phyloP scores from a whole-genome alignment of 2,888 invertebrate genomes.

The Zaprionus obscuricornis region DNA sequence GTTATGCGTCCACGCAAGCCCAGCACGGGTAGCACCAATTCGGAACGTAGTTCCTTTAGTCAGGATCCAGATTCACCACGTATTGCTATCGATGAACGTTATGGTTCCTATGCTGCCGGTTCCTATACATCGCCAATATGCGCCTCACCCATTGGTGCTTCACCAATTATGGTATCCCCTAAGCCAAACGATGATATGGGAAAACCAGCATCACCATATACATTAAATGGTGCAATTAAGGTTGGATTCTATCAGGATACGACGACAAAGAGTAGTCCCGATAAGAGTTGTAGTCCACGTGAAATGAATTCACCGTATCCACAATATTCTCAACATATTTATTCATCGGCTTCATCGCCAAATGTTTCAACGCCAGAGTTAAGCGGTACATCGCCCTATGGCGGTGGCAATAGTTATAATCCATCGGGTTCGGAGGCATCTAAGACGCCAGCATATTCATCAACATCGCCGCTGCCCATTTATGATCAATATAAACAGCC shows the following conservation, averaged over 20 bases:
- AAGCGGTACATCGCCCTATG: slow-evolving; percentile 81
- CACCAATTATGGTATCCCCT: slow-evolving; percentile 89
- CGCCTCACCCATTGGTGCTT: slow-evolving; percentile 85
- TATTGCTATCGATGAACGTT: slow-evolving; percentile 86
- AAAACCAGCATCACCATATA: slow-evolving; percentile 86
- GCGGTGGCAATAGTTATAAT: slow-evolving; percentile 82
- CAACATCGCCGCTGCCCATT: slow-evolving; percentile 81
- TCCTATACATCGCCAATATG: slow-evolving; percentile 89
- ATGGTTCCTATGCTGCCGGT: slow-evolving; percentile 87
- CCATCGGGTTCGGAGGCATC: slow-evolving; percentile 82
- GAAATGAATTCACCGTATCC: slow-evolving; percentile 87
- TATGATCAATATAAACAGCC: slow-evolving; percentile 86
- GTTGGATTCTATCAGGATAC: slow-evolving; percentile 95
- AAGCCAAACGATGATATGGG: slow-evolving; percentile 87
- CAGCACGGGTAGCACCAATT: slow-evolving; percentile 91
- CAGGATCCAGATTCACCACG: slow-evolving; percentile 90
- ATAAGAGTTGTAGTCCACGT: slow-evolving; percentile 92
- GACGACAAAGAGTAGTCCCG: slow-evolving; percentile 92
- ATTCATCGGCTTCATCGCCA: slow-evolving; percentile 85
- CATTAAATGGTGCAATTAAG: slow-evolving; percentile 92
- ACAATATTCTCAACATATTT: slow-evolving; percentile 86
- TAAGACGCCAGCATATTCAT: slow-evolving; percentile 82
- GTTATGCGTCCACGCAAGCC: slow-evolving; percentile 87
- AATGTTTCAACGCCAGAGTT: slow-evolving; percentile 84
- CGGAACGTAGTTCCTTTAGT: slow-evolving; percentile 91